A percentile compares a stretch with the other conserved stretches of the same genome.
phyloP scores from a whole-genome alignment of 2,113 vertebrate genomes.

The Strix uralensis region DNA sequence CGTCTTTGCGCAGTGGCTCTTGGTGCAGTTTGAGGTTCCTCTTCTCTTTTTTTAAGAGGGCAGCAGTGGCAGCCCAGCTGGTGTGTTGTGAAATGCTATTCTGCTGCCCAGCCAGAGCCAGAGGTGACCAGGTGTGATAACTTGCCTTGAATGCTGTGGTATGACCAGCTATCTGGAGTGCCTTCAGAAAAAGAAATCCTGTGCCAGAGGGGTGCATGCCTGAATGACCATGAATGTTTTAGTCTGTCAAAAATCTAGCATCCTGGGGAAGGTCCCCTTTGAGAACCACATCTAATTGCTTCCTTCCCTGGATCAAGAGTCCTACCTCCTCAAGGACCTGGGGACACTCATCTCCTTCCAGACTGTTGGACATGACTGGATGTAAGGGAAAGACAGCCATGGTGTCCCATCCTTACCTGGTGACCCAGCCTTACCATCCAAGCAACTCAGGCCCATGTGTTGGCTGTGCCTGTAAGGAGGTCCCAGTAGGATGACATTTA shows the following conservation, averaged over 20 bases:
- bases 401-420: background rate
- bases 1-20: background rate
- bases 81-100: background rate
- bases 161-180: background rate
- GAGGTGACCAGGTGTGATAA: background rate
- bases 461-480: background rate
- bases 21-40: rapidly evolving
- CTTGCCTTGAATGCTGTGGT: background rate
- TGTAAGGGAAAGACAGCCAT: background rate
- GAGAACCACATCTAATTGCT: background rate
- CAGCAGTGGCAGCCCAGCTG: background rate
- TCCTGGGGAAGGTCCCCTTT: background rate
- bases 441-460: background rate
- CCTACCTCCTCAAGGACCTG: background rate
- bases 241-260: background rate
- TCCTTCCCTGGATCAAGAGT: background rate
- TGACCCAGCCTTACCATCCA: background rate
- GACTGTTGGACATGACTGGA: background rate
- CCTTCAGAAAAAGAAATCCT: background rate
- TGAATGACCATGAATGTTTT: background rate
- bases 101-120: background rate
- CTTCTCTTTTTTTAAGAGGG: background rate
- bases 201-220: rapidly evolving
- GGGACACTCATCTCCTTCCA: background rate
- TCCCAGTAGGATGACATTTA: background rate